Percentiles rank a stretch among this genome's conserved stretches.
Evolutionary conservation across 2,888 invertebrate species (phyloP).

Genomic region (Drosophila fungiperda): DNA sequence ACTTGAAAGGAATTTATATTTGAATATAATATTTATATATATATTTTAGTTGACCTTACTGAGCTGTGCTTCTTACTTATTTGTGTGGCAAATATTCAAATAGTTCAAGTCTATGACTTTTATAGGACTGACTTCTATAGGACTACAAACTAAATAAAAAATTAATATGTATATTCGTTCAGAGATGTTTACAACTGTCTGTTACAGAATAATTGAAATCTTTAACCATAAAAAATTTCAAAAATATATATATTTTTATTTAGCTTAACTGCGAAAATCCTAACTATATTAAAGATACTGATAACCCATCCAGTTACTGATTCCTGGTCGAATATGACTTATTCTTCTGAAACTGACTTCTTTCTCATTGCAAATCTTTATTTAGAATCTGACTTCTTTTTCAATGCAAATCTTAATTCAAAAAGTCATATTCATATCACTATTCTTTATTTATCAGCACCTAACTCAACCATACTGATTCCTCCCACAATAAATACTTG

Average conservation of each 20-base stretch:
- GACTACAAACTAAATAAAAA: too few species aligned
- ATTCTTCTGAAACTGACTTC: too few species aligned
- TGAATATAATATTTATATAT: background rate
- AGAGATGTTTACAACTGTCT: accelerated
- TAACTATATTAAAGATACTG: background rate
- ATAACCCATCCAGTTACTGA: accelerated
- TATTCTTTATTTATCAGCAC: background rate
- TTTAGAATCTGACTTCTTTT: too few species aligned
- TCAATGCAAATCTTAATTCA: too few species aligned
- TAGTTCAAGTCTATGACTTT: background rate
- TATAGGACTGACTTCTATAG: background rate
- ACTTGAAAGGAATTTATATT: background rate
- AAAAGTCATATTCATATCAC: background rate
- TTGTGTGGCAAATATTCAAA: background rate
- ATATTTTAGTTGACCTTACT: background rate
- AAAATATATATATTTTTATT: too few species aligned
- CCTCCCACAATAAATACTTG: background rate
- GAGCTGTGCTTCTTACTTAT: background rate
- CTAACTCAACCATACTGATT: background rate
- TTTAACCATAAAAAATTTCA: background rate
- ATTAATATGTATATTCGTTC: background rate
- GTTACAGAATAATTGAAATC: background rate
- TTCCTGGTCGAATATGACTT: background rate
- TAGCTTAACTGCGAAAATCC: background rate
- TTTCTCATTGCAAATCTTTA: too few species aligned